Percentiles rank a stretch among this genome's conserved stretches.
Evolutionary conservation across 2,888 invertebrate genomes (phyloP).

Genomic region (Cenopis cana): DNA sequence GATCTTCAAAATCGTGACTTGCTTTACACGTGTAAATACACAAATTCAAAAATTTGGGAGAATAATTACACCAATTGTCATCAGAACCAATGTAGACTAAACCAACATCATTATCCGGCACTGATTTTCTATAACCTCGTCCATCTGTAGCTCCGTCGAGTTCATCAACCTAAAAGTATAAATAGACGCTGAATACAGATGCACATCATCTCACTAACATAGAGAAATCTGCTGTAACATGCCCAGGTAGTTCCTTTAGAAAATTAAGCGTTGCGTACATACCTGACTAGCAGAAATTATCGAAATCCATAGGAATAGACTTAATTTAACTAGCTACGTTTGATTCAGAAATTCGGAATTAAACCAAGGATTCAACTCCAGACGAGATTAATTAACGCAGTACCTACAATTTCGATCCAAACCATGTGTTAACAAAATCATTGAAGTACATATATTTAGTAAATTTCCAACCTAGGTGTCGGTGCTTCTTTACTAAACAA

Average conservation of each 20-base stretch:
- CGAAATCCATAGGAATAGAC: conserved; percentile 9
- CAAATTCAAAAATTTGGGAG: too few relatives aligned
- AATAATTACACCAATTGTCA: too few relatives aligned
- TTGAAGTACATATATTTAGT: too few relatives aligned
- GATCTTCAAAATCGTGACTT: neutral
- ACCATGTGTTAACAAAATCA: neutral
- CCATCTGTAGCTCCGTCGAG: conserved; percentile 57
- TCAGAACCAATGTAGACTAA: conserved; percentile 18
- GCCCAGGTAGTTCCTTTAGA: conserved; percentile 54
- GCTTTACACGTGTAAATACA: too few relatives aligned
- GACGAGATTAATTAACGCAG: neutral
- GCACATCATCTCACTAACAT: conserved; percentile 52
- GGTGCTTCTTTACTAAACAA: too few relatives aligned
- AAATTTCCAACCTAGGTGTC: too few relatives aligned
- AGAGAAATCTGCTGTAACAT: conserved; percentile 61
- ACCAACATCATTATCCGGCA: conserved; percentile 36
- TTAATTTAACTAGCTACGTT: neutral
- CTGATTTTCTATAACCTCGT: conserved; percentile 42
- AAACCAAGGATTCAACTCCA: neutral
- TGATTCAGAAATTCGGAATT: neutral
- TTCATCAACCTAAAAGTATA: conserved; percentile 79
- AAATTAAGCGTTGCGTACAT: conserved; percentile 45
- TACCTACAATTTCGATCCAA: neutral
- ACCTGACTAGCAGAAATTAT: neutral
- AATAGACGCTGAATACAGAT: conserved; percentile 71